Percentiles rank a stretch among this genome's conserved stretches.
These are phyloP conservation scores for Coccyzus lansbergi DNA, from an alignment of 2,797 vertebrate genomes.

Conservation along the genomic window DNA sequence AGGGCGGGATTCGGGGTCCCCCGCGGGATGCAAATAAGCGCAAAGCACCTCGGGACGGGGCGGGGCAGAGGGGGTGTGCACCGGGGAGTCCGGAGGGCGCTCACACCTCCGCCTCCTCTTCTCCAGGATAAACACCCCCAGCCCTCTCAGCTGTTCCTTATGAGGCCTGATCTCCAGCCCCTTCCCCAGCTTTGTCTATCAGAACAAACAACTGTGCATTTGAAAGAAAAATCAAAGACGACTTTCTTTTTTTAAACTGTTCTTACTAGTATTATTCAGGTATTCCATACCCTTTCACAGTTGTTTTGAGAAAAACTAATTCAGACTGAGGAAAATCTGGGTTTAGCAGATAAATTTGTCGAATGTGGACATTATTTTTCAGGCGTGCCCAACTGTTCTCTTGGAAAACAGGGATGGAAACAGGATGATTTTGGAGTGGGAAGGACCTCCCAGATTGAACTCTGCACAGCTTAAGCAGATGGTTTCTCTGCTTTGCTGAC, in stretches of 20 bases:
- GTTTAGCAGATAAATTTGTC: too few species aligned
- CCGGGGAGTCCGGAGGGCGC: too few species aligned
- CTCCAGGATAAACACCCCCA: too few species aligned
- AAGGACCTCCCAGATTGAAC: too few species aligned
- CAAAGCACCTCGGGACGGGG: slow-evolving; percentile 1
- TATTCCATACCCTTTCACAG: not conserved
- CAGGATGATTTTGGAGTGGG: rapidly evolving
- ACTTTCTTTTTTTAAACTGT: not conserved
- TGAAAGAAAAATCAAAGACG: not conserved
- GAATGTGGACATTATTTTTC: not conserved
- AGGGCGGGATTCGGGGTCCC: rapidly evolving
- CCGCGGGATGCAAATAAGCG: not conserved
- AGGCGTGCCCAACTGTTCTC: not conserved
- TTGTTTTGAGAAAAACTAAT: not conserved
- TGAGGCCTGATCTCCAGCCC: too few species aligned
- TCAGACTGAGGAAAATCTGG: not conserved
- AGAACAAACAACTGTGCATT: rapidly evolving
- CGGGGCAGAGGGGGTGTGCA: too few species aligned
- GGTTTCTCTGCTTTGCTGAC: not conserved
- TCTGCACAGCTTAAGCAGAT: not conserved
- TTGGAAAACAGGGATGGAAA: not conserved
- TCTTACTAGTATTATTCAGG: not conserved
- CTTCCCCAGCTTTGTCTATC: too few species aligned
- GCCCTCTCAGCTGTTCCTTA: too few species aligned
- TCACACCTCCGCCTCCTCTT: too few species aligned